These are phyloP conservation scores for Phenacoccus solenopsis DNA, from an alignment of 1,140 invertebrate species.

Conservation along the genomic window DNA sequence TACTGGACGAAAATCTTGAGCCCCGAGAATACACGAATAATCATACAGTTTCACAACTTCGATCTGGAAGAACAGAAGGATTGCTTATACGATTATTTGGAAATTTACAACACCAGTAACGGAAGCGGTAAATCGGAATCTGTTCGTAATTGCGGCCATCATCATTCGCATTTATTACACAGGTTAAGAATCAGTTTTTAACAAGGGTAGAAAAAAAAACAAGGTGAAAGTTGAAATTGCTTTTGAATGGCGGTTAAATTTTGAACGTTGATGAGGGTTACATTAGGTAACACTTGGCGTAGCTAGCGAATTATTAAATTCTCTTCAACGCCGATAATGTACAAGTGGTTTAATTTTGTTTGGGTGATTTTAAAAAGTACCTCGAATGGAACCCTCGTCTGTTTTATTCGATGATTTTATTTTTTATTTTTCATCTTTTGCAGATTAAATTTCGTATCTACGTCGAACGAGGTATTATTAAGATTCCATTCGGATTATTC, in stretches of 20 bases:
- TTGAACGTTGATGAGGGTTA: too few relatives aligned
- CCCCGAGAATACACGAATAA: slow-evolving; percentile 44
- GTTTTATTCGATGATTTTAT: too few relatives aligned
- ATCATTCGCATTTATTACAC: slow-evolving; percentile 30
- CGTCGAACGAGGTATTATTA: slow-evolving; percentile 42
- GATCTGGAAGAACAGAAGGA: slow-evolving; percentile 58
- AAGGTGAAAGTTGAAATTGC: too few relatives aligned
- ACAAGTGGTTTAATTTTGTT: too few relatives aligned
- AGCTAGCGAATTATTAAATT: too few relatives aligned
- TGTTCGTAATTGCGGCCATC: slow-evolving; percentile 37
- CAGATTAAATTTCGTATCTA: slow-evolving; percentile 46
- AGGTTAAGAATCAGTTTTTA: slow-evolving; percentile 23
- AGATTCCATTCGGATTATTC: slow-evolving; percentile 59
- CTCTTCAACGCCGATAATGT: too few relatives aligned
- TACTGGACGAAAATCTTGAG: slow-evolving; percentile 46
- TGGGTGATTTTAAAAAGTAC: too few relatives aligned
- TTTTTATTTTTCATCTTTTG: too few relatives aligned
- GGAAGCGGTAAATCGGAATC: not conserved
- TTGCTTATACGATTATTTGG: slow-evolving; percentile 61
- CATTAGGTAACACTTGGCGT: too few relatives aligned
- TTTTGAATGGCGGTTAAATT: too few relatives aligned
- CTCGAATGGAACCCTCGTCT: too few relatives aligned
- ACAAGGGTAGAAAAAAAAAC: too few relatives aligned
- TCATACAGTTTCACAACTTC: slow-evolving; percentile 49
- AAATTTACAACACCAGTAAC: not conserved